phyloP scores from a whole-genome alignment of 2,797 vertebrate genomes.

The Halcyon smyrnensis region DNA sequence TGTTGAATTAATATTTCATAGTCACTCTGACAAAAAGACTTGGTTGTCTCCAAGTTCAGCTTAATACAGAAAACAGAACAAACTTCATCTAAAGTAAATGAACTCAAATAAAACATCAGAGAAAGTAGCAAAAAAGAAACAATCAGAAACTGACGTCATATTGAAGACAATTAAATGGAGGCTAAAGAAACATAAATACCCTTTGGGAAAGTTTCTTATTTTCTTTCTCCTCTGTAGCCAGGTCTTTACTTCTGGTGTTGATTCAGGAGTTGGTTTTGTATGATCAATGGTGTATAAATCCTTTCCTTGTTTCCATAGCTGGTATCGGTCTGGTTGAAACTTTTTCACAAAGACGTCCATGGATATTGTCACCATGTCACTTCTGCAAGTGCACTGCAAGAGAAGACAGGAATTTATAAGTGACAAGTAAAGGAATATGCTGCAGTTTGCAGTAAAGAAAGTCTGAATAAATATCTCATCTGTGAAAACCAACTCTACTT shows the following conservation, averaged over 20 bases:
- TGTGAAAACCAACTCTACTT: not conserved
- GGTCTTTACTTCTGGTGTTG: slow-evolving; percentile 89
- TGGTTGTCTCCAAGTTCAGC: not conserved
- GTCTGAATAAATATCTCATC: not conserved
- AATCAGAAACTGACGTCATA: not conserved
- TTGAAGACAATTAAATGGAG: not conserved
- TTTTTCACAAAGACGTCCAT: slow-evolving; percentile 97
- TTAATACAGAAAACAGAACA: not conserved
- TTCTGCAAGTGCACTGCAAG: slow-evolving; percentile 93
- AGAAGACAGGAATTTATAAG: not conserved
- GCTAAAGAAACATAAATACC: slow-evolving; percentile 73
- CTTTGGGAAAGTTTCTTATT: slow-evolving; percentile 75
- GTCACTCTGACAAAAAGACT: not conserved
- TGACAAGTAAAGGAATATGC: not conserved
- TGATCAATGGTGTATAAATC: slow-evolving; percentile 91
- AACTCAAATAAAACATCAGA: not conserved
- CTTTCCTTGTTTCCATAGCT: slow-evolving; percentile 93
- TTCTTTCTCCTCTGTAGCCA: slow-evolving; percentile 89
- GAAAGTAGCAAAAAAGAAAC: not conserved
- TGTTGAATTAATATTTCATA: not conserved
- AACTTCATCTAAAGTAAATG: not conserved
- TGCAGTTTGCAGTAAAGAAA: not conserved
- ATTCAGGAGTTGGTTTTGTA: slow-evolving; percentile 86
- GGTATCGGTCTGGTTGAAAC: slow-evolving; percentile 94
- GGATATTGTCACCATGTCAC: slow-evolving; percentile 97